Evolutionary conservation across 1,140 invertebrate species (phyloP), one percentile per base, ranked within the genome.

Genomic region (Drosophila orosa): DNA sequence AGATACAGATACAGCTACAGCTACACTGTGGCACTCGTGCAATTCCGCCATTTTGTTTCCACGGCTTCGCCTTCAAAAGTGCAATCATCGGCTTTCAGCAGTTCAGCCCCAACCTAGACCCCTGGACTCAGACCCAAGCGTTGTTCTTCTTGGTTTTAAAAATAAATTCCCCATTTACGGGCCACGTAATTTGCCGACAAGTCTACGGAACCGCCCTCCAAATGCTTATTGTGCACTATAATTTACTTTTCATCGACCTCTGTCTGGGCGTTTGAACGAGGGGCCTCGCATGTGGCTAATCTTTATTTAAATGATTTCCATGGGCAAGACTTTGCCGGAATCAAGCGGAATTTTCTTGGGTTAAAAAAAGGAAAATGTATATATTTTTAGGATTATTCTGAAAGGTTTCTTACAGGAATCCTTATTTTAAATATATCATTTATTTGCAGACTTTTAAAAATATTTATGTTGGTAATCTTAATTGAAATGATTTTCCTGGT

Each of bases 141-240:
- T 37, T 61, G 45, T 58, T 66, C 44, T 63, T 62, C 48, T 78
- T 39, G 74, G 35, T 56, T 55, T 85, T 59, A 44, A 61, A 83
- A 82, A 82, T 87, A 86, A 86, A 86, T 87, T 74, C 54, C 71
- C 67, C 83, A 83, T 89, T 87, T 83, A 68, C 68, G 71, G 45
- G 57, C 22, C 40, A 40, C 54, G 80, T 83, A 84, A 89, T 87
- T 83, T 84, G 85, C 77, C 85, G 68, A 78, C 84, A 89, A 54
- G 80, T 52, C 84, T 44, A 10, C 33, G 33, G 35, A 25, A 17
- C 68, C 60, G 75, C 75, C 80, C 59, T 39, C 59, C 37, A 42
- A 58, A 24, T 17, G 65, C 19, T 22, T 19, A 57, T 71, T 71
- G 42, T 50, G 60, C 59, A 80, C 81, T 84, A 75, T 67, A 77